Evolutionary conservation across 2,797 vertebrate genomes (phyloP), one percentile per base, ranked within the genome.

Genomic region (Melanotaenia pygmaea): DNA sequence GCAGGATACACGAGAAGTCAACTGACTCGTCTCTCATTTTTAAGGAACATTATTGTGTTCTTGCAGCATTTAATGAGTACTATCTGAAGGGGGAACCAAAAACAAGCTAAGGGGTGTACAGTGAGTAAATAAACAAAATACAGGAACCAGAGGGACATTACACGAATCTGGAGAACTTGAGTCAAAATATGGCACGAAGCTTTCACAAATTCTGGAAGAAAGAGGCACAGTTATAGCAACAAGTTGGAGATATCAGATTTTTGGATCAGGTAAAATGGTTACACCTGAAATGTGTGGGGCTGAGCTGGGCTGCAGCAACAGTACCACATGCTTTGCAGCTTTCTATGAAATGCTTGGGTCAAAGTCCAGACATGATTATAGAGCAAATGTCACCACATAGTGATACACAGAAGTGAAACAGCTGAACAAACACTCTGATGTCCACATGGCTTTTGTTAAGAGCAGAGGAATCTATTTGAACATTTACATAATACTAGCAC

Each of bases 161-260:
- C 94, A 81, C 89, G 82, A 62, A 67, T 92, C 91, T 91, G 92
- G 51, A 86, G 94, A 89, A 84, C 90, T 86, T 67, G 90, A 91
- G 80, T 89, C 90, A 92, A 85, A 84, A 88, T 89, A 80, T 74
- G 91, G 85, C 89, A 82, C 79, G 88, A 80, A 92, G 82, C 83
- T 77, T 85, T 95, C 93, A 87, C 89, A 93, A 91, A 95, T 94
- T 95, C 94, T 96, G 93, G 54, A 93, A 94, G 68, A 92, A 89
- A 93, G 79, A 93, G 89, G 85, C 64, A 95, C 14, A 92, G 90
- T 88, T 92, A 92, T 65, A 61, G 86, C 51, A 83, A 76, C 47
- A 82, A 73, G 45, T 28, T 38, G 20, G 45, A 78, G 18, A 81
- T 22, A 47, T n/a, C 45, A 50, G 20, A 10, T 22, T 22, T 20